Percentiles rank a stretch among this genome's conserved stretches.
phyloP scores from a whole-genome alignment of 2,888 invertebrate species.

The Eutolmus rufibarbis region DNA sequence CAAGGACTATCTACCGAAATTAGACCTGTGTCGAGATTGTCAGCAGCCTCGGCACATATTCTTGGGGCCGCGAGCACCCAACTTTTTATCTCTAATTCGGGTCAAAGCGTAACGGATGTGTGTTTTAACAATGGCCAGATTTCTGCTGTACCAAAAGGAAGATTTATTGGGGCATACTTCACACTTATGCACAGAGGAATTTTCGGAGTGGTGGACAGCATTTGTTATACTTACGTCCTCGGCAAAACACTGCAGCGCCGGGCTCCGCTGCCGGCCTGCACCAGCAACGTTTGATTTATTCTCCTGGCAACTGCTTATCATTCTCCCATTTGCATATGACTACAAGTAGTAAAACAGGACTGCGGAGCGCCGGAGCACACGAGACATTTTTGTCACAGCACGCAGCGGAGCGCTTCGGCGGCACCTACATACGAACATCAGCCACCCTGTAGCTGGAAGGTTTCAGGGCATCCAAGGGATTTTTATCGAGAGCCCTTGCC shows the following conservation, averaged over 20 bases:
- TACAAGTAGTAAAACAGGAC: slow-evolving; percentile 1
- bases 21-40: slow-evolving; percentile 3
- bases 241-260: slow-evolving; percentile 43
- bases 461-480: background rate
- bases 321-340: slow-evolving; percentile 43
- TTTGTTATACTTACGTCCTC: slow-evolving; percentile 45
- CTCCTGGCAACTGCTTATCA: slow-evolving; percentile 43
- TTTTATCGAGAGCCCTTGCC: background rate
- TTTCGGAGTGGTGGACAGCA: slow-evolving; percentile 44
- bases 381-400: slow-evolving; percentile 17
- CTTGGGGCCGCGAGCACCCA: background rate
- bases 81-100: slow-evolving; percentile 25
- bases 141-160: slow-evolving; percentile 27
- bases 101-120: slow-evolving; percentile 23
- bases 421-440: background rate
- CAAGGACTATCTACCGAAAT: background rate
- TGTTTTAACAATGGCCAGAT: slow-evolving; percentile 36
- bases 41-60: background rate
- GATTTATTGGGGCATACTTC: slow-evolving; percentile 46
- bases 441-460: background rate
- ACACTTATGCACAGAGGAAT: slow-evolving; percentile 47
- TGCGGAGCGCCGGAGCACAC: background rate
- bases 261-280: slow-evolving; percentile 13
- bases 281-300: slow-evolving; percentile 41
- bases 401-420: background rate